Evolutionary conservation across 1,140 invertebrate genomes (phyloP), one percentile per base, ranked within the genome.

Genomic region (Drosophila seguyi): DNA sequence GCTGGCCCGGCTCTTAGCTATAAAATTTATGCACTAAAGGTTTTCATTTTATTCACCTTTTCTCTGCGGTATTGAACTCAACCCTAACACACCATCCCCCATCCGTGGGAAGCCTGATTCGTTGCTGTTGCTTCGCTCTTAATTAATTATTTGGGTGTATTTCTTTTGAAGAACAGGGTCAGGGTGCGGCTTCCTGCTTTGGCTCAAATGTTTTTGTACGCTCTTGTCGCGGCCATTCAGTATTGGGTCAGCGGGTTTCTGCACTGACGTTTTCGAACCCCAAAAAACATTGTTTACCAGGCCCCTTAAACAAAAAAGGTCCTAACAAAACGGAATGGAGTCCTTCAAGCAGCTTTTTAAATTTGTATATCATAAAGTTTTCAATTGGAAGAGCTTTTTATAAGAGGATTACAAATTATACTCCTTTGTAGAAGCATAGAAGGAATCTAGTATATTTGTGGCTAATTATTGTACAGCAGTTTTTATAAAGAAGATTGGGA

Each of bases 111-210:
- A 72, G 65, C 50, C 52, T 36, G 11, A 20, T 20, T 53, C 13
- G 50, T 22, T 14, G 18, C 7, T 36, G 50, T 16, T 25, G 34
- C 52, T 38, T 25, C 20, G 67, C 83, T 88, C 81, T 85, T 88
- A 88, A 88, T 88, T 88, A 88, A 88, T 76, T 78, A 65, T 85
- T 84, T 90, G 73, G 56, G 47, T 55, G 73, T 81, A 80, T 87
- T 68, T 56, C 50, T 56, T 47, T 65, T 61, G 42, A 50, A 53
- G 39, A 59, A 55, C 52, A 55, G 55, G 56, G 66, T 47, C 50
- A 58, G 72, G 83, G 83, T 83, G 83, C 75, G 83, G 83, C 84
- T 87, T 87, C 83, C 83, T 87, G 84, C 76, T 59, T 36, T n/a
- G 36, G n/a, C 38, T 45, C 13, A 20, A 52, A 56, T 58, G 42